A percentile compares a stretch with the other conserved stretches of the same genome.
Conservation (phyloP, 2,113 vertebrate genomes). For the Herpailurus yagouaroundi region DNA sequence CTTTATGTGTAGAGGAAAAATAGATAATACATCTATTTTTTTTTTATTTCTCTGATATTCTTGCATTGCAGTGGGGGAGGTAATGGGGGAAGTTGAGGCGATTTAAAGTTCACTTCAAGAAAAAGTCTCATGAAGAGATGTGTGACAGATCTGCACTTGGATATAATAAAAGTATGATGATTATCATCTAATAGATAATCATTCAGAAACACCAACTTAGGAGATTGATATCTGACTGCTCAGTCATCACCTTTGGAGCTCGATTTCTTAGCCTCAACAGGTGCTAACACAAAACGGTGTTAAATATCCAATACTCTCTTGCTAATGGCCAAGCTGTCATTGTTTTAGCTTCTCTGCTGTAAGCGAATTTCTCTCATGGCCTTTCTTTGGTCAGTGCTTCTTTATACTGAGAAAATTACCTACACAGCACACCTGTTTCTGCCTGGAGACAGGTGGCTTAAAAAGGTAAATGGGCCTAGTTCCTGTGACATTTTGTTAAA, state of each 20-base stretch:
- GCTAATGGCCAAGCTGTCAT: neutral
- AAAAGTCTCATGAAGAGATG: neutral
- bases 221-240: neutral
- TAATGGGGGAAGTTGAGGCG: fast-evolving
- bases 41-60: neutral
- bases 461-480: constrained; percentile 42
- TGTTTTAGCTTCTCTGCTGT: neutral
- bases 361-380: neutral
- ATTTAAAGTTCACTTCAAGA: neutral
- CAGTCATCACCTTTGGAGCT: neutral
- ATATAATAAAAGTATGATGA: neutral
- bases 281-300: neutral
- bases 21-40: neutral
- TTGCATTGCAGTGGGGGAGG: neutral
- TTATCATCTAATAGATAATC: neutral
- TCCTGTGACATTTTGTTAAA: constrained; percentile 57
- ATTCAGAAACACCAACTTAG: neutral
- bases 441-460: constrained; percentile 38
- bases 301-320: neutral
- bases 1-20: neutral
- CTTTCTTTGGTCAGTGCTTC: constrained; percentile 41
- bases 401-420: constrained; percentile 33
- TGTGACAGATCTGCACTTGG: neutral
- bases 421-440: constrained; percentile 46
- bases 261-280: neutral